Percentiles rank a stretch among this genome's conserved stretches.
Evolutionary conservation across 2,797 vertebrate species (phyloP).

Genomic region (Alcedo atthis): DNA sequence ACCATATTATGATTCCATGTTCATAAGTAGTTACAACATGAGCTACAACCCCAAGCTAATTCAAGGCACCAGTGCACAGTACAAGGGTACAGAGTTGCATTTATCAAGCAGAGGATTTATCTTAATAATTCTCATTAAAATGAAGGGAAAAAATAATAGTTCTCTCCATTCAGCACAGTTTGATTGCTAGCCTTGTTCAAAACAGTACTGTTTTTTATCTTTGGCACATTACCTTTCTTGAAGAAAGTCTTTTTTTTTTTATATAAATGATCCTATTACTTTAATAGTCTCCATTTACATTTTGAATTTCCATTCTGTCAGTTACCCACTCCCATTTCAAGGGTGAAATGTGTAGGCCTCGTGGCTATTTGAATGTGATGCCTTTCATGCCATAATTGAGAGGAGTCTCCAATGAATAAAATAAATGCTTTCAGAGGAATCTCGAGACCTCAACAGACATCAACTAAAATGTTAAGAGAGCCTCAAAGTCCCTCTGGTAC

Average conservation of each 20-base stretch:
- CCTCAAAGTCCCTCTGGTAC: constrained; percentile 75
- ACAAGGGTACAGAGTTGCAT: background rate
- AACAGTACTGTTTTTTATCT: constrained; percentile 41
- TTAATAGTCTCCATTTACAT: constrained; percentile 73
- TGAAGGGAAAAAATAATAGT: background rate
- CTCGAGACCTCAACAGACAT: constrained; percentile 75
- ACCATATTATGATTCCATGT: background rate
- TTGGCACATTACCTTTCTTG: constrained; percentile 35
- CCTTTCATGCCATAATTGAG: constrained; percentile 78
- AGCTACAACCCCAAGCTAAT: background rate
- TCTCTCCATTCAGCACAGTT: background rate
- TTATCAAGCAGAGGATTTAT: background rate
- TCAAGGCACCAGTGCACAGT: background rate
- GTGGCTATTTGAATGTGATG: constrained; percentile 73
- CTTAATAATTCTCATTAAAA: background rate
- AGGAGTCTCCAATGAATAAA: constrained; percentile 73
- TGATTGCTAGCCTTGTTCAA: background rate
- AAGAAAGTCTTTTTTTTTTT: constrained; percentile 20
- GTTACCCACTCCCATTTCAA: constrained; percentile 47
- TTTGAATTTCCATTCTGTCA: constrained; percentile 71
- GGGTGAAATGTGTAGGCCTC: constrained; percentile 69
- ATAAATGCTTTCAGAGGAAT: constrained; percentile 78
- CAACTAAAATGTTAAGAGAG: constrained; percentile 81
- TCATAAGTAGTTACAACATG: background rate
- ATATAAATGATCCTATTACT: constrained; percentile 63